phyloP scores from a whole-genome alignment of 2,797 vertebrate genomes.

The Aeoliscus strigatus region DNA sequence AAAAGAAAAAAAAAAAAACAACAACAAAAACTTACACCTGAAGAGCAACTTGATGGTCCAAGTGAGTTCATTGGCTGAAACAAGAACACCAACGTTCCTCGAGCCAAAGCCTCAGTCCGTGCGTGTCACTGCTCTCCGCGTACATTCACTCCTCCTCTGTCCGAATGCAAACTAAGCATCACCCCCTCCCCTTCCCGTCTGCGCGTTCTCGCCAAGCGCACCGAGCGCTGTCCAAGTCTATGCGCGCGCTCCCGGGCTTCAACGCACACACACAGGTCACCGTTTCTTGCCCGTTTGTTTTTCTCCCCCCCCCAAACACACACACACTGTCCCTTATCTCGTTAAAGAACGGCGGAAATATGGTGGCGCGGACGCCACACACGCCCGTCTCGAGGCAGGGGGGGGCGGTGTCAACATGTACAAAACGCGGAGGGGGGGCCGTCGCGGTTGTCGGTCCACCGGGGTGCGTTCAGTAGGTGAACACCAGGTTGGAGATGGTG shows the following conservation, averaged over 20 bases:
- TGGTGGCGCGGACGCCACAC: constrained; percentile 35
- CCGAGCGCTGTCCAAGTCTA: constrained; percentile 52
- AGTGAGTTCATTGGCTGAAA: constrained; percentile 53
- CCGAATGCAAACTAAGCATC: constrained; percentile 73
- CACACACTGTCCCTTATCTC: constrained; percentile 46
- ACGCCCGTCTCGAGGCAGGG: constrained; percentile 35
- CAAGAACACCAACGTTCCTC: constrained; percentile 43
- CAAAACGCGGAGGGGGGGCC: constrained; percentile 30
- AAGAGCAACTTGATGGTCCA: constrained; percentile 67
- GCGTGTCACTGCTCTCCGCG: constrained; percentile 62
- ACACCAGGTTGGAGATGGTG: constrained; percentile 96
- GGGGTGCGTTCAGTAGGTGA: constrained; percentile 84
- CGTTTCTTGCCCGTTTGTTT: constrained; percentile 32
- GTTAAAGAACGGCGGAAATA: constrained; percentile 54
- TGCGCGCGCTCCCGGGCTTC: constrained; percentile 51
- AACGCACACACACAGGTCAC: constrained; percentile 42
- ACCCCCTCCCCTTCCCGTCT: constrained; percentile 30
- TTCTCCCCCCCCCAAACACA: too few relatives aligned
- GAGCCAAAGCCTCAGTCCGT: constrained; percentile 69
- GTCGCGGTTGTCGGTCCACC: constrained; percentile 24
- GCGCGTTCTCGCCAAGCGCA: constrained; percentile 54
- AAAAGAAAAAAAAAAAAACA: constrained; percentile 11
- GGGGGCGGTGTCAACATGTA: constrained; percentile 38
- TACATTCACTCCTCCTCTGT: constrained; percentile 69
- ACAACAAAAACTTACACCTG: constrained; percentile 67